A percentile compares a stretch with the other conserved stretches of the same genome.
Conservation (phyloP, 1,140 invertebrate genomes). For the Metaphire vulgaris region DNA sequence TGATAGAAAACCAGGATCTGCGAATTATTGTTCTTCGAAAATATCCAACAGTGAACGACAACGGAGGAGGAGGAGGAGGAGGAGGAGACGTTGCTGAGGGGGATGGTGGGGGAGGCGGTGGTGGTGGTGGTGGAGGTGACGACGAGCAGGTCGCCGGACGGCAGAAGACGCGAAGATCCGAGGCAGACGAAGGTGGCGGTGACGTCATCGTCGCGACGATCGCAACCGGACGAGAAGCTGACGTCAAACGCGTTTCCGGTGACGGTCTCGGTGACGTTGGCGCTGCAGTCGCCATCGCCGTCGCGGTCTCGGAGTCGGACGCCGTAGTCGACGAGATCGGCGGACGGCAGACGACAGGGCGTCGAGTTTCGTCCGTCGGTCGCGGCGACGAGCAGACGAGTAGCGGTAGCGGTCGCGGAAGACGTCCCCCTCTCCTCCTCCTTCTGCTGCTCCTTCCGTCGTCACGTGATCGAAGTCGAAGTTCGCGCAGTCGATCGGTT, state of each 20-base stretch:
- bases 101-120: too few relatives aligned
- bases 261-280: too few relatives aligned
- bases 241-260: too few relatives aligned
- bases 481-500: constrained; percentile 11
- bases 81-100: too few relatives aligned
- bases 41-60: not conserved
- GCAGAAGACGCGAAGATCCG: constrained; percentile 21
- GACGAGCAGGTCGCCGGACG: constrained; percentile 15
- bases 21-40: not conserved
- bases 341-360: constrained; percentile 5
- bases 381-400: constrained; percentile 12
- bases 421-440: too few relatives aligned
- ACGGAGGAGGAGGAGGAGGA: not conserved
- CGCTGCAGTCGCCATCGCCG: too few relatives aligned
- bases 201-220: too few relatives aligned
- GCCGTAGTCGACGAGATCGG: not conserved
- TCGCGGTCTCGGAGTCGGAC: too few relatives aligned
- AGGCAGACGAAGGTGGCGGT: constrained; percentile 13
- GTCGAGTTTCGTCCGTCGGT: not conserved
- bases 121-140: not conserved
- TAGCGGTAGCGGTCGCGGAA: not conserved
- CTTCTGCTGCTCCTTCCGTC: not conserved
- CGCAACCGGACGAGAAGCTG: too few relatives aligned
- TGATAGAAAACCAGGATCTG: not conserved
- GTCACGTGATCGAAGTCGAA: constrained; percentile 16